A percentile compares a stretch with the other conserved stretches of the same genome.
These are phyloP conservation scores for Stegostoma tigrinum DNA, from an alignment of 2,113 vertebrate genomes.

Conservation along the genomic window DNA sequence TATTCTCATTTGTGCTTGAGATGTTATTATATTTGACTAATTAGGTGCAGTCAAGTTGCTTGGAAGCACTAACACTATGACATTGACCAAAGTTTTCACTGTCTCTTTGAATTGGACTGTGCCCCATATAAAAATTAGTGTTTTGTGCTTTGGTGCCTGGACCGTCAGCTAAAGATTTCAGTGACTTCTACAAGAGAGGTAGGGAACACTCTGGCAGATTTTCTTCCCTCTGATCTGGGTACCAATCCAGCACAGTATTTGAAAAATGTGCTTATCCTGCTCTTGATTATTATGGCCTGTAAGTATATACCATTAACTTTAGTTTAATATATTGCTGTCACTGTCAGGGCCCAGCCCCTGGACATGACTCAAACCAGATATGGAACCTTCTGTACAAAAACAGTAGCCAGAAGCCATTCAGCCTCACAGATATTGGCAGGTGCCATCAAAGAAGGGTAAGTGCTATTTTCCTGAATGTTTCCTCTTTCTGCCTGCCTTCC, in stretches of 20 bases:
- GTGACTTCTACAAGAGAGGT: background rate
- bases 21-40: background rate
- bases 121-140: background rate
- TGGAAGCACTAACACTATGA: background rate
- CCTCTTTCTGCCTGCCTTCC: background rate
- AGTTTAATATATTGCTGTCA: background rate
- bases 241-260: background rate
- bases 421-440: background rate
- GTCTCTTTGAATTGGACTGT: background rate
- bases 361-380: background rate
- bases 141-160: background rate
- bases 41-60: background rate
- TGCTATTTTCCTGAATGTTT: background rate
- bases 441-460: background rate
- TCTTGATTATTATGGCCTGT: background rate
- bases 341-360: background rate
- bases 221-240: background rate
- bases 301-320: background rate
- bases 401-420: background rate
- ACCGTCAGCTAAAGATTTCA: background rate
- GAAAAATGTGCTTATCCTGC: background rate
- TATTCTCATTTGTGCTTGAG: background rate
- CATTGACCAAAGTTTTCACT: background rate
- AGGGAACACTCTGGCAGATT: background rate
- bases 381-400: background rate